Percentiles rank a stretch among this genome's conserved stretches.
These are phyloP conservation scores for Periophthalmus magnuspinnatus DNA, from an alignment of 2,797 vertebrate genomes.

Conservation along the genomic window DNA sequence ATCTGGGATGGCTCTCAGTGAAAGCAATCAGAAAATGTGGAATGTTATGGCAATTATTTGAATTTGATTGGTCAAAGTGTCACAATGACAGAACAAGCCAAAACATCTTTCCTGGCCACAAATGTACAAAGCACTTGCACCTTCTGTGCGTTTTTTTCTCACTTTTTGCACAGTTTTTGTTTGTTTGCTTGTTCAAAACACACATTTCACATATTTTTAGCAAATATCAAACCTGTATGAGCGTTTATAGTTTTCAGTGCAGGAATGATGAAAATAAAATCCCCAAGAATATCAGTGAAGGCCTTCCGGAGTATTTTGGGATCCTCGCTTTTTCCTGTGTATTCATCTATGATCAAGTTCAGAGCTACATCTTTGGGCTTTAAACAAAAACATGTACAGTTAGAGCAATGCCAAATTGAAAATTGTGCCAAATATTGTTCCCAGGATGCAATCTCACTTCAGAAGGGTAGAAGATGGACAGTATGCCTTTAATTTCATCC, in stretches of 20 bases:
- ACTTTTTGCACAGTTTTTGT: neutral
- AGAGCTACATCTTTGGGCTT: conserved; percentile 27
- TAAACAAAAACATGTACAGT: conserved; percentile 9
- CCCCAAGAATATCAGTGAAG: conserved; percentile 73
- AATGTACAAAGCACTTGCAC: no score
- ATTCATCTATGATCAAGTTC: conserved; percentile 69
- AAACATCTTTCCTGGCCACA: no score
- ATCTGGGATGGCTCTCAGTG: no score
- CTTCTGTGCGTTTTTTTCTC: no score
- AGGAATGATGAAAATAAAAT: conserved; percentile 68
- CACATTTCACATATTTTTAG: no score
- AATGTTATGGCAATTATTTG: no score
- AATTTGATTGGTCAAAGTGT: no score
- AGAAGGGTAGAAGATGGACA: conserved; percentile 8
- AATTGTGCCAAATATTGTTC: neutral
- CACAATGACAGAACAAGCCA: no score
- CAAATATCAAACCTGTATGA: conserved; percentile 80
- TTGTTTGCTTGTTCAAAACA: no score
- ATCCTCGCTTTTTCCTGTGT: conserved; percentile 67
- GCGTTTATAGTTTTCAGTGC: conserved; percentile 66
- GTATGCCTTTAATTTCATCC: conserved; percentile 13
- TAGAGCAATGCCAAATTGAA: conserved; percentile 1
- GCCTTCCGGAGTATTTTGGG: conserved; percentile 70
- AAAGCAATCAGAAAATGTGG: no score
- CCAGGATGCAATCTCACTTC: conserved; percentile 56